Conservation (phyloP, 2,888 invertebrate genomes). For the Netelia inedita region DNA sequence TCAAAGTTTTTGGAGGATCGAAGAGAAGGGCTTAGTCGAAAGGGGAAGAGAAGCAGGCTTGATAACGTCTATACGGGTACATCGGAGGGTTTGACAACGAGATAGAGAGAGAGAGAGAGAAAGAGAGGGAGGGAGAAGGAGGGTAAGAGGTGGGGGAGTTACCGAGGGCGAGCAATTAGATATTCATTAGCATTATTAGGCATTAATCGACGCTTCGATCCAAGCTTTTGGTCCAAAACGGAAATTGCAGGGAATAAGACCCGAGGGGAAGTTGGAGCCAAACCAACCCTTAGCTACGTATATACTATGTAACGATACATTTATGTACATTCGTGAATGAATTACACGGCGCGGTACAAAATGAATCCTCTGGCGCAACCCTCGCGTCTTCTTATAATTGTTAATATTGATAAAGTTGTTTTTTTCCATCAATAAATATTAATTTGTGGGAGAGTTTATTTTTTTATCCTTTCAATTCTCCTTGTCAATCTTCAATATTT, state of each 20-base stretch:
- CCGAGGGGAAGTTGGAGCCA: conserved; percentile 3
- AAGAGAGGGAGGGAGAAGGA: neutral
- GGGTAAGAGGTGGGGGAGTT: neutral
- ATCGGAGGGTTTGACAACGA: neutral
- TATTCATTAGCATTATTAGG: conserved; percentile 55
- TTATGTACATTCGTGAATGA: neutral
- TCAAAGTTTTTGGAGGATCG: conserved; percentile 39
- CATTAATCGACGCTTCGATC: conserved; percentile 49
- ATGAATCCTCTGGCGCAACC: neutral
- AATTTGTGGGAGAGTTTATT: neutral
- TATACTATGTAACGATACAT: neutral
- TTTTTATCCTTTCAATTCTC: no score
- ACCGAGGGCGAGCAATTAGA: conserved; percentile 26
- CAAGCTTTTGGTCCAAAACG: neutral
- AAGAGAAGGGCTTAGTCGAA: neutral
- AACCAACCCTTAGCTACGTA: conserved; percentile 8
- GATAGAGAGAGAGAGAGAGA: neutral
- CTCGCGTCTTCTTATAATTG: conserved; percentile 11
- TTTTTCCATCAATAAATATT: neutral
- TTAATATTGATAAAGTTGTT: conserved; percentile 1
- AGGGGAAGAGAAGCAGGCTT: conserved; percentile 7
- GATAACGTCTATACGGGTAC: conserved; percentile 3
- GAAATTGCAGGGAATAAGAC: conserved; percentile 9
- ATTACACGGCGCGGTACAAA: conserved; percentile 22
- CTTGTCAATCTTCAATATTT: no score